A percentile compares a stretch with the other conserved stretches of the same genome.
Conservation (phyloP, 2,888 invertebrate genomes). For the Drosophila neotestacea region DNA sequence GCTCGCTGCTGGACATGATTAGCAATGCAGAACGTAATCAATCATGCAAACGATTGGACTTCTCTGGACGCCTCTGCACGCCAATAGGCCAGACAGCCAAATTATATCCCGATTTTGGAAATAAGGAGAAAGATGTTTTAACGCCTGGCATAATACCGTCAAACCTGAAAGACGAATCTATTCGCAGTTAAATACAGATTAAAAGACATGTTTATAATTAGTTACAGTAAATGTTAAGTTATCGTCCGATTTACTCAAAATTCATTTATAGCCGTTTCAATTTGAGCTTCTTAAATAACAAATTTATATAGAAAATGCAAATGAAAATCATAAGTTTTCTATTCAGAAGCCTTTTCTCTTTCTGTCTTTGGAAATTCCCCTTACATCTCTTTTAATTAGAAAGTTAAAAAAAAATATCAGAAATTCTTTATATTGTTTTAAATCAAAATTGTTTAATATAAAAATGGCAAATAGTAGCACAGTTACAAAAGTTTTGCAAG, state of each 20-base stretch:
- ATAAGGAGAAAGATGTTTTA: constrained; percentile 78
- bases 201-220: background rate
- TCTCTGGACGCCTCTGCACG: constrained; percentile 89
- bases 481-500: constrained; percentile 60
- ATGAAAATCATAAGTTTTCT: background rate
- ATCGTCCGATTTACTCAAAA: background rate
- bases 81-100: constrained; percentile 88
- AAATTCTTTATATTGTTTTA: background rate
- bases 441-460: constrained; percentile 12
- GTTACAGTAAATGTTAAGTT: background rate
- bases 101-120: constrained; percentile 90
- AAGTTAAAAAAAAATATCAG: background rate
- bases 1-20: constrained; percentile 87
- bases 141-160: constrained; percentile 33
- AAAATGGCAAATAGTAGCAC: constrained; percentile 41
- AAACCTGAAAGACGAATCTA: constrained; percentile 76
- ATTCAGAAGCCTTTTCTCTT: constrained; percentile 4
- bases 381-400: constrained; percentile 1
- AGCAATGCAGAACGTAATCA: constrained; percentile 86
- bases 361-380: background rate
- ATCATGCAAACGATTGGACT: constrained; percentile 86
- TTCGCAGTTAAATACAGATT: constrained; percentile 38
- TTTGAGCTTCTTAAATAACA: background rate
- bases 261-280: background rate
- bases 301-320: background rate